These are phyloP conservation scores for Zosterops hypoxanthus DNA, from an alignment of 2,113 vertebrate species.

Conservation along the genomic window DNA sequence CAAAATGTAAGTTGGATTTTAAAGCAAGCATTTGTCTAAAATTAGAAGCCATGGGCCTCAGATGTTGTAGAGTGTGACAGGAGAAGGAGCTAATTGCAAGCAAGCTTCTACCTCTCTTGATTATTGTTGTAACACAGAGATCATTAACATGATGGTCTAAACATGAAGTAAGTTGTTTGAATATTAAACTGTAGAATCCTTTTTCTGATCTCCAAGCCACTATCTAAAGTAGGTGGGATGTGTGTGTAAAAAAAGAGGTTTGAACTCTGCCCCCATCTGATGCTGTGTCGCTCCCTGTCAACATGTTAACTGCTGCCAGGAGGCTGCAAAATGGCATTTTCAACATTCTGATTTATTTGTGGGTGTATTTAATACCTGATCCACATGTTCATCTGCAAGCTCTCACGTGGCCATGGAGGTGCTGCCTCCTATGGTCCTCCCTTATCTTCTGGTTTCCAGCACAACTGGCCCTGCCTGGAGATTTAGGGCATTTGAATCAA, in stretches of 20 bases:
- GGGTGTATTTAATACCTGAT: not conserved
- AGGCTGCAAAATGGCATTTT: not conserved
- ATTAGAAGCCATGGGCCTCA: not conserved
- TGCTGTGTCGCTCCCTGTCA: not conserved
- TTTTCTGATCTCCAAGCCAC: conserved; percentile 3
- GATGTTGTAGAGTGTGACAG: not conserved
- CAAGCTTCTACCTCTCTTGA: not conserved
- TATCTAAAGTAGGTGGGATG: not conserved
- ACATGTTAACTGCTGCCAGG: not conserved
- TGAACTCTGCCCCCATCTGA: not conserved
- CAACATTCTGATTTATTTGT: not conserved
- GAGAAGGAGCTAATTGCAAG: not conserved
- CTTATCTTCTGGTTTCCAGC: fast-evolving
- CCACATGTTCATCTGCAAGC: not conserved
- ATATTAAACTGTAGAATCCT: conserved; percentile 13
- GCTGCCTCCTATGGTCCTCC: not conserved
- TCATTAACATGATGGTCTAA: not conserved
- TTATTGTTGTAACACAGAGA: conserved; percentile 30
- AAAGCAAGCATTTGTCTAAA: conserved; percentile 28
- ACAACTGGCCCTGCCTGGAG: not conserved
- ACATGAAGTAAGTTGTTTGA: conserved; percentile 14
- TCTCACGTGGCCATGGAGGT: fast-evolving
- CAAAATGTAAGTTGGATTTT: not conserved
- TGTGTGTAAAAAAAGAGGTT: not conserved
- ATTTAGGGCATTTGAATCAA: not conserved